Evolutionary conservation across 2,888 invertebrate species (phyloP), one percentile per base, ranked within the genome.

Genomic region (Acanthosepion lycidas): DNA sequence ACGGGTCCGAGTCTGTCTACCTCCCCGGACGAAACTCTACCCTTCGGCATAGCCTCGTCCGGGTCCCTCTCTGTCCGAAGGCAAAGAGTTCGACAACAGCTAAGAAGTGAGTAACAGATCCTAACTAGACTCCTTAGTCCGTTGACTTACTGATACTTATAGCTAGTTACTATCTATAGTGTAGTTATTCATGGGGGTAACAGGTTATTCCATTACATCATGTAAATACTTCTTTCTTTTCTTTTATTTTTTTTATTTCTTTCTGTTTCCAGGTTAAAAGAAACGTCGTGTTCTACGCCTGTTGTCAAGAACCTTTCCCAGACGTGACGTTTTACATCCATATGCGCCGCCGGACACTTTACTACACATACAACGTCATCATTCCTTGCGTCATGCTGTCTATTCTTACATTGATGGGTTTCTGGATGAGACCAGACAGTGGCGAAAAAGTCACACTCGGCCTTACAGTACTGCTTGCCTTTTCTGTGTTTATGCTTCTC

Each of bases 301-400:
- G 97, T 95, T 97, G 97, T 94, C 96, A 96, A 0, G 97, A 97
- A 94, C 97, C 97, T 0, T 97, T 97, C 95, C 97, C 97, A 49
- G 97, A 97, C 95, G 97, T 97, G 78, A 98, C 98, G 28, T 98
- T 98, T 95, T 97, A 97, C 94, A 97, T 98, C 91, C 97, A 97
- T 95, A 98, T 98, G 94, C 97, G 98, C 15, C 96, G 98, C 23
- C 97, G 98, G 96, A 98, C 97, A 0, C 96, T 97, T 51, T 97
- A 97, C 95, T 97, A 97, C 95, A 96, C 96, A 33, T 96, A 97
- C 95, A 97, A 97, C 95, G 96, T 97, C 94, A 97, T 97, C 95
- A 97, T 97, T 91, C 97, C 97, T 18, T 97, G 97, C 91, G 96
- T 97, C 9, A 97, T 97, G 96, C 96, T 97, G 95, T 97, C 97